Base-by-base conservation (phyloP, 2,113 vertebrate genomes). In the Leucosticte australis region DNA sequence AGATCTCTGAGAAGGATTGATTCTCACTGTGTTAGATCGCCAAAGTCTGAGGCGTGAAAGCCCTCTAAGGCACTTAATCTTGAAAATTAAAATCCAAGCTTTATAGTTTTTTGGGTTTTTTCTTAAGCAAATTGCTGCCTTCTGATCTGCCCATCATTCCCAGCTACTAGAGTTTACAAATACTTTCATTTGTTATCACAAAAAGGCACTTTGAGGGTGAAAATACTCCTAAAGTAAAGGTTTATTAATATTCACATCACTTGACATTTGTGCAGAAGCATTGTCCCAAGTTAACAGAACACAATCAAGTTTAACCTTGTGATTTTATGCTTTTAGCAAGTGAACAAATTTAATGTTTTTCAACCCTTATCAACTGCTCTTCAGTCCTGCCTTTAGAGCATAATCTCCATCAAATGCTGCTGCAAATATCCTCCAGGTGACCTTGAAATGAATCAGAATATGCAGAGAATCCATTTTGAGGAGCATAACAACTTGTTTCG, bases 231-330 rank as follows among this genome's bases (percentile, higher is more conserved):
- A 30, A 93, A 95, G 31, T 41, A 84, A 53, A 47, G 26, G 19
- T 35, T 76, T 93, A 81, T 96, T 96, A 97, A 88, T 91, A 95
- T 97, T 94, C 91, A 93, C 26, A 60, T 95, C 41, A 53, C 88
- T 95, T 90, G 83, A 86, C 75, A 83, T 95, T 88, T 90, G 68
- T 50, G 56, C 69, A 83, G 86, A 97, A 94, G 75, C 16, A 2
- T 37, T 80, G 60, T 60, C 67, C 64, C 75, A 53, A 81, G 57
- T 62, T 95, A 86, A 92, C 44, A 89, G 69, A 78, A 79, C 52
- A 75, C 1, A 11, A 93, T 88, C 81, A 87, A 83, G 60, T 44
- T 80, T 95, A 94, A 91, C 89, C 89, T 91, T 76, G 42, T 28
- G 67, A 74, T 85, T 78, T 82, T 57, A 77, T 83, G 70, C 79